These are phyloP conservation scores for Gisinianus flammeolus DNA, from an alignment of 2,888 invertebrate genomes.

Conservation along the genomic window DNA sequence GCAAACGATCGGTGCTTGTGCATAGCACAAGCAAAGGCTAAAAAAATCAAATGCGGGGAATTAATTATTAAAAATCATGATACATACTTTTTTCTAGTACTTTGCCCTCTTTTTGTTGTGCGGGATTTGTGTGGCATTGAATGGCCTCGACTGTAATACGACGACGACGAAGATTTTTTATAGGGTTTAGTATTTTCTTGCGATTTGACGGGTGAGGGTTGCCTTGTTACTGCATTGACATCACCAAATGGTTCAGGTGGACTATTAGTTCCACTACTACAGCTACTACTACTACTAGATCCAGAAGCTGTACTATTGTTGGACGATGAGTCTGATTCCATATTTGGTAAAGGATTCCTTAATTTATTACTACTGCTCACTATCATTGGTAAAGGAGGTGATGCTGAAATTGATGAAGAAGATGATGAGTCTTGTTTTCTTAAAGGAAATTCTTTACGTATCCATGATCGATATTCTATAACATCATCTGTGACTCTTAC, in stretches of 20 bases:
- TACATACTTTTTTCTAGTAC: background rate
- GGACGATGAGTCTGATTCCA: conserved; percentile 39
- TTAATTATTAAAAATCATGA: conserved; percentile 5
- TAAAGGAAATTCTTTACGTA: conserved; percentile 66
- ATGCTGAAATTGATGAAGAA: conserved; percentile 21
- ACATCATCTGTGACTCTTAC: conserved; percentile 94
- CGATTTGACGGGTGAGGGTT: conserved; percentile 1
- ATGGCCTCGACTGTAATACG: background rate
- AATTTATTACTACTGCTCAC: conserved; percentile 27
- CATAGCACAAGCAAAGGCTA: conserved; percentile 13
- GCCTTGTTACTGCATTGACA: conserved; percentile 20
- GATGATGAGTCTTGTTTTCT: conserved; percentile 37
- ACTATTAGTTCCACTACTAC: conserved; percentile 35
- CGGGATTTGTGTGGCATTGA: background rate
- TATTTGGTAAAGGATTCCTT: conserved; percentile 30
- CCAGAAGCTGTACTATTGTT: conserved; percentile 24
- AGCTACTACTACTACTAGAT: conserved; percentile 40
- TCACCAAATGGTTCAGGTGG: conserved; percentile 39
- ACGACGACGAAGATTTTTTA: background rate
- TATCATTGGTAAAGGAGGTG: conserved; percentile 28
- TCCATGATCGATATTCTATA: conserved; percentile 73
- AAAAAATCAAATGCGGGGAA: conserved; percentile 14
- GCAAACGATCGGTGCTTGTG: conserved; percentile 13
- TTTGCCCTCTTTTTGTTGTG: background rate
- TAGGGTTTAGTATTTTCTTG: background rate